Conservation (phyloP, 1,140 invertebrate species). For the Triops cancriformis region DNA sequence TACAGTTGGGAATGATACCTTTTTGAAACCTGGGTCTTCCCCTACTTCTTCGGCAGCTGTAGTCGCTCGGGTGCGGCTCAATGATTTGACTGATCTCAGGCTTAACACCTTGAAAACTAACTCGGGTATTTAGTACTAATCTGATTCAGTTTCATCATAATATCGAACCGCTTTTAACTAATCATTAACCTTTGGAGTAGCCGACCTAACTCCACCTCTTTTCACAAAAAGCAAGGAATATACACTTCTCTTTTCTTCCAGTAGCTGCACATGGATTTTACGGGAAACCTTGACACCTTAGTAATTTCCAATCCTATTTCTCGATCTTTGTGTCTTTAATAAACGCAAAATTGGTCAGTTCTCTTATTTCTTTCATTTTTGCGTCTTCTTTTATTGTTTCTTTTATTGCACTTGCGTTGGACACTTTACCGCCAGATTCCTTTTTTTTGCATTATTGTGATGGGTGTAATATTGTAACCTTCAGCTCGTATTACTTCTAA, state of each 20-base stretch:
- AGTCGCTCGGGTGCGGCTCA: conserved; percentile 23
- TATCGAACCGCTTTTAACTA: not conserved
- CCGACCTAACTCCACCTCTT: no score
- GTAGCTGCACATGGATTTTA: conserved; percentile 4
- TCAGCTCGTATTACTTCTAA: conserved; percentile 21
- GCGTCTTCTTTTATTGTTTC: not conserved
- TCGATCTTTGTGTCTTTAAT: not conserved
- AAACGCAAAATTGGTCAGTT: not conserved
- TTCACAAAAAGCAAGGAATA: no score
- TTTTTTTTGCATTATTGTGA: not conserved
- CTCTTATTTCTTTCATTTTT: conserved; percentile 15
- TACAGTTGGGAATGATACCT: not conserved
- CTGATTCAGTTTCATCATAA: not conserved
- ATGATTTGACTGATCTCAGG: conserved; percentile 22
- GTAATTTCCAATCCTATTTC: conserved; percentile 11
- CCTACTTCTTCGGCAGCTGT: not conserved
- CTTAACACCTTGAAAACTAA: conserved; percentile 6
- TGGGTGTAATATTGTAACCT: not conserved
- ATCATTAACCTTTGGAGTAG: not conserved
- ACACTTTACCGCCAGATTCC: not conserved
- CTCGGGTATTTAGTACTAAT: conserved; percentile 10
- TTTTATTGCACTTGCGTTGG: not conserved
- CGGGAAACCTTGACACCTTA: not conserved
- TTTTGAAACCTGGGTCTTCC: conserved; percentile 14
- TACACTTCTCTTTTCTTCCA: not conserved